These are phyloP conservation scores for Gari tellinella DNA, from an alignment of 2,888 invertebrate species.

Conservation along the genomic window DNA sequence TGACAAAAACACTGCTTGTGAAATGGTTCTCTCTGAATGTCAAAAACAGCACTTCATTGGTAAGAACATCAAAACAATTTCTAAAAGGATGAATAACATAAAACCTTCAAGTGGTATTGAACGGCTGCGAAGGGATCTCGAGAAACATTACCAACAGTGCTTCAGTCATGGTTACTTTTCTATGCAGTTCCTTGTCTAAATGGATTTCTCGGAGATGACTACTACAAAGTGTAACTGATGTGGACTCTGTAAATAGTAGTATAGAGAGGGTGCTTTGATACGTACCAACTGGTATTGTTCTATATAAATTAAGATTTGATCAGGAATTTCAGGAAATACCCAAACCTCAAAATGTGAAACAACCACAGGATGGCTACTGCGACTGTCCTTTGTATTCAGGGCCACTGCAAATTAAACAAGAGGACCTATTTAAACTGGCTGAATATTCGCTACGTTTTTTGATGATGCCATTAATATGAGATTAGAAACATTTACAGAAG, in stretches of 20 bases:
- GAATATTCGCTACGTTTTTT: too few relatives aligned
- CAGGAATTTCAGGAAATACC: conserved; percentile 1
- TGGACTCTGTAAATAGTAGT: too few relatives aligned
- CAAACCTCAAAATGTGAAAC: background rate
- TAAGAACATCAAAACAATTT: conserved; percentile 9
- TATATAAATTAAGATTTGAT: conserved; percentile 5
- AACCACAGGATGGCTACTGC: background rate
- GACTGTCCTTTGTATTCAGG: background rate
- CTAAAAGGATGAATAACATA: conserved; percentile 11
- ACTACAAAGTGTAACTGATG: too few relatives aligned
- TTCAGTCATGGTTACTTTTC: background rate
- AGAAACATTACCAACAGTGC: conserved; percentile 2
- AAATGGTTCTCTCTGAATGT: conserved; percentile 31
- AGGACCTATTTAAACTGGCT: too few relatives aligned
- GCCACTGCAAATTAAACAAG: conserved; percentile 12
- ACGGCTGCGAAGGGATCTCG: background rate
- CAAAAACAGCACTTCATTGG: conserved; percentile 12
- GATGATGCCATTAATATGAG: too few relatives aligned
- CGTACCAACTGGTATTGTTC: conserved; percentile 1
- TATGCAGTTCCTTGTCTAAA: background rate
- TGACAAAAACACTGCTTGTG: conserved; percentile 38
- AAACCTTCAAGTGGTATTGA: too few relatives aligned
- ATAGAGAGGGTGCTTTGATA: conserved; percentile 1
- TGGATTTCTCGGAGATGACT: background rate
- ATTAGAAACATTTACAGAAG: too few relatives aligned